A percentile compares a stretch with the other conserved stretches of the same genome.
phyloP scores from a whole-genome alignment of 2,888 invertebrate species.

The Chydorus sphaericus region DNA sequence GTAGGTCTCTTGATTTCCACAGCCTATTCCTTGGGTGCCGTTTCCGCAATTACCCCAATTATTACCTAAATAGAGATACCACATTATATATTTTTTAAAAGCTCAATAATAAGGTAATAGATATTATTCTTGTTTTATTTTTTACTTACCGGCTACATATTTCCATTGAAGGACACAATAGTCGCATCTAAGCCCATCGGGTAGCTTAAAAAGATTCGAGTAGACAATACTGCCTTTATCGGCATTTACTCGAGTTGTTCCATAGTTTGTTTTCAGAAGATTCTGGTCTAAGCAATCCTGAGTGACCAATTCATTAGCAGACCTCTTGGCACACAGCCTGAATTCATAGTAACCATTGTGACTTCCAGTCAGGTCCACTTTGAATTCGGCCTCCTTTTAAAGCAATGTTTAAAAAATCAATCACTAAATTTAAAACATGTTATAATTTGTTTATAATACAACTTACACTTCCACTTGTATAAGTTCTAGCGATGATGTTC shows the following conservation, averaged over 20 bases:
- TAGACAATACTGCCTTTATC: constrained; percentile 15
- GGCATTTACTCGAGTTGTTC: neutral
- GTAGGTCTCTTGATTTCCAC: neutral
- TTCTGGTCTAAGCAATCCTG: constrained; percentile 37
- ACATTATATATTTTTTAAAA: too few relatives aligned
- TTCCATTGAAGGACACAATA: constrained; percentile 42
- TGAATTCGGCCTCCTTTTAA: constrained; percentile 11
- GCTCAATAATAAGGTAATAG: too few relatives aligned
- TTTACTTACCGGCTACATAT: constrained; percentile 32
- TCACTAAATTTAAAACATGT: neutral
- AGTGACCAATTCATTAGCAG: constrained; percentile 29
- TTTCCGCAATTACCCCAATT: constrained; percentile 14
- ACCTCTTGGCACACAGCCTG: constrained; percentile 18
- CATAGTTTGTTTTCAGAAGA: neutral
- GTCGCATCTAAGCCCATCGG: constrained; percentile 33
- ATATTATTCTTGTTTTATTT: too few relatives aligned
- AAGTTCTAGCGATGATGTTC: constrained; percentile 19
- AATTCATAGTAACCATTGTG: constrained; percentile 25
- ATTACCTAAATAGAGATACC: too few relatives aligned
- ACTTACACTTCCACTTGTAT: constrained; percentile 18
- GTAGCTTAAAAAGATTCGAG: constrained; percentile 27
- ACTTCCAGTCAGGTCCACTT: constrained; percentile 30
- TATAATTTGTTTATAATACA: neutral
- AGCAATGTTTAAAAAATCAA: neutral
- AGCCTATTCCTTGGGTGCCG: neutral